Evolutionary conservation across 2,797 vertebrate species (phyloP).

Genomic region (Astyanax mexicanus): DNA sequence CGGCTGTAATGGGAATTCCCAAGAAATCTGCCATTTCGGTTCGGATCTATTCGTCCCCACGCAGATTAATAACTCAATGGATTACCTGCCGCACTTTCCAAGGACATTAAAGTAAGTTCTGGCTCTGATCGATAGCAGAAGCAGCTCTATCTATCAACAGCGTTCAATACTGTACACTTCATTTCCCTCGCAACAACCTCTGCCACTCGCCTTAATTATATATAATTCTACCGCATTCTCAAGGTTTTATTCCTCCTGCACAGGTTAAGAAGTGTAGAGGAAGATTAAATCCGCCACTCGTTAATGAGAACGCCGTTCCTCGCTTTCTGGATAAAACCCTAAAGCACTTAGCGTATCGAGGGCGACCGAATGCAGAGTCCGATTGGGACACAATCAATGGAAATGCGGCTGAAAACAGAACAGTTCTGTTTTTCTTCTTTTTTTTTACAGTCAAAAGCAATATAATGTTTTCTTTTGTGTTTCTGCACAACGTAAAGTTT

Average conservation of each 20-base stretch:
- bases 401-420: conserved; percentile 16
- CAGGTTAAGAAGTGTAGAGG: conserved; percentile 52
- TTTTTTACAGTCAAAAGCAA: too few species aligned
- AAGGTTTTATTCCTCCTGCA: conserved; percentile 64
- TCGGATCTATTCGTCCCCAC: conserved; percentile 68
- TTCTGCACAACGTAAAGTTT: too few species aligned
- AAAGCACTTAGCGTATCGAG: conserved; percentile 28
- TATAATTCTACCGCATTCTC: conserved; percentile 54
- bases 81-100: conserved; percentile 79
- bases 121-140: conserved; percentile 72
- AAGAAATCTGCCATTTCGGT: conserved; percentile 68
- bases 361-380: conserved; percentile 35
- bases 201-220: conserved; percentile 70
- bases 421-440: too few species aligned
- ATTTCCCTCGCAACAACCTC: conserved; percentile 69
- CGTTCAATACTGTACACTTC: conserved; percentile 77
- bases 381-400: conserved; percentile 23
- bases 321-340: conserved; percentile 28
- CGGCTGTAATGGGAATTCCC: conserved; percentile 64
- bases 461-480: too few species aligned
- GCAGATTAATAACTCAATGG: conserved; percentile 82
- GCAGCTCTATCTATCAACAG: conserved; percentile 71
- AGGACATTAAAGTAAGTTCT: conserved; percentile 80
- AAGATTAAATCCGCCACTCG: conserved; percentile 23
- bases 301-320: conserved; percentile 34